Conservation (phyloP, 2,113 vertebrate species). For the Thalassoma bifasciatum region DNA sequence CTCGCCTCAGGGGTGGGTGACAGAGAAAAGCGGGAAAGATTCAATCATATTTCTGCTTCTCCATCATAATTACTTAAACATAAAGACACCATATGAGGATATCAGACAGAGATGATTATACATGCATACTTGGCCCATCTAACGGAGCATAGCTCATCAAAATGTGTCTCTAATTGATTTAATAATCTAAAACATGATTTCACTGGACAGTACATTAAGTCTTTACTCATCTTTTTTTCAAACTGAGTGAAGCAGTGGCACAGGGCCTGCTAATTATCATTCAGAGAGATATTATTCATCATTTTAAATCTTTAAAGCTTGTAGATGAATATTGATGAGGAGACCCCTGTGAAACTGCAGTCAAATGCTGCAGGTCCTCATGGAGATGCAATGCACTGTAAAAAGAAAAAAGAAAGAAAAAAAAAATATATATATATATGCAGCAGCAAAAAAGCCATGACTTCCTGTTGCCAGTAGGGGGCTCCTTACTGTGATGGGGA, state of each 20-base stretch:
- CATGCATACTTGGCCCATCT: slow-evolving; percentile 35
- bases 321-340: slow-evolving; percentile 75
- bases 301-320: slow-evolving; percentile 75
- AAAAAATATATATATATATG: too few species aligned
- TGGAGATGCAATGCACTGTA: slow-evolving; percentile 25
- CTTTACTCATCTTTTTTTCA: slow-evolving; percentile 25
- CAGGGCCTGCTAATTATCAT: slow-evolving; percentile 50
- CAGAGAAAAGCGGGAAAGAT: slow-evolving; percentile 32
- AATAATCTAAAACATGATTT: slow-evolving; percentile 66
- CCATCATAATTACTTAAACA: slow-evolving; percentile 67
- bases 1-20: not conserved
- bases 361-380: slow-evolving; percentile 38
- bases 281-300: slow-evolving; percentile 70
- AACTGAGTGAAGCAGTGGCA: slow-evolving; percentile 26
- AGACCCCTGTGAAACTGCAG: slow-evolving; percentile 45
- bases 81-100: slow-evolving; percentile 45
- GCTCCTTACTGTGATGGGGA: too few species aligned
- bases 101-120: slow-evolving; percentile 60
- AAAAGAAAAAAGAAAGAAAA: too few species aligned
- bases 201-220: slow-evolving; percentile 62
- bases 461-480: too few species aligned
- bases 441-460: too few species aligned
- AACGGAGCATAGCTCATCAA: slow-evolving; percentile 54
- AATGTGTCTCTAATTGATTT: slow-evolving; percentile 70
- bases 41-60: slow-evolving; percentile 9